A percentile compares a stretch with the other conserved stretches of the same genome.
phyloP scores from a whole-genome alignment of 2,113 vertebrate species.

The Morone saxatilis region DNA sequence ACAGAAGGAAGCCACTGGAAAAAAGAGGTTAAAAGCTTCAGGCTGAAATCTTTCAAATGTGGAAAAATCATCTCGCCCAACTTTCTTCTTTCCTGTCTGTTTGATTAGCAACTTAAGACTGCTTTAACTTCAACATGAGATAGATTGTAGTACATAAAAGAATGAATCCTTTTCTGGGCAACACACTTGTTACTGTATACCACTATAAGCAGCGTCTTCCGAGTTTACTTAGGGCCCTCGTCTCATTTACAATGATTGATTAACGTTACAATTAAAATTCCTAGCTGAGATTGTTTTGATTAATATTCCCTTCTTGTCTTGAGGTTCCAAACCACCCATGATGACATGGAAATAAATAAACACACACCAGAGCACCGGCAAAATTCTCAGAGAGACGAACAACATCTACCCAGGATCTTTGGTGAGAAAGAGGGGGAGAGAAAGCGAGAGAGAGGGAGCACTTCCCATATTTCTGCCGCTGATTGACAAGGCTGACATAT shows the following conservation, averaged over 20 bases:
- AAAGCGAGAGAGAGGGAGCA: constrained; percentile 65
- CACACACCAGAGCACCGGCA: constrained; percentile 72
- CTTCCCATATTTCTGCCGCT: constrained; percentile 94
- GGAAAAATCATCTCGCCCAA: neutral
- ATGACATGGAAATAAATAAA: constrained; percentile 88
- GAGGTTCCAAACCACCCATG: constrained; percentile 88
- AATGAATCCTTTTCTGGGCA: neutral
- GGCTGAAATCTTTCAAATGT: neutral
- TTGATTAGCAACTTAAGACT: neutral
- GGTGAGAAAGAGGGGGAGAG: constrained; percentile 39
- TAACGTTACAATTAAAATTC: constrained; percentile 78
- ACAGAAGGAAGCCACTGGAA: neutral
- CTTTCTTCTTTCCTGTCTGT: neutral
- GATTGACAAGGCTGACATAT: constrained; percentile 99
- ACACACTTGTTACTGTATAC: neutral
- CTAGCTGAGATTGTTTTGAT: constrained; percentile 72
- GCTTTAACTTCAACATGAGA: neutral
- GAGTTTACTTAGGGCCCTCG: constrained; percentile 17
- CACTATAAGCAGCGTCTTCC: constrained; percentile 3
- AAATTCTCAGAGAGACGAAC: constrained; percentile 90
- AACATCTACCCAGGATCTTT: constrained; percentile 79
- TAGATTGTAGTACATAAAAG: neutral
- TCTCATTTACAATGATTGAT: constrained; percentile 79
- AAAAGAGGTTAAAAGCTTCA: neutral
- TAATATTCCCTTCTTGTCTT: constrained; percentile 80